These are phyloP conservation scores for Myripristis murdjan DNA, from an alignment of 2,797 vertebrate species.

Conservation along the genomic window DNA sequence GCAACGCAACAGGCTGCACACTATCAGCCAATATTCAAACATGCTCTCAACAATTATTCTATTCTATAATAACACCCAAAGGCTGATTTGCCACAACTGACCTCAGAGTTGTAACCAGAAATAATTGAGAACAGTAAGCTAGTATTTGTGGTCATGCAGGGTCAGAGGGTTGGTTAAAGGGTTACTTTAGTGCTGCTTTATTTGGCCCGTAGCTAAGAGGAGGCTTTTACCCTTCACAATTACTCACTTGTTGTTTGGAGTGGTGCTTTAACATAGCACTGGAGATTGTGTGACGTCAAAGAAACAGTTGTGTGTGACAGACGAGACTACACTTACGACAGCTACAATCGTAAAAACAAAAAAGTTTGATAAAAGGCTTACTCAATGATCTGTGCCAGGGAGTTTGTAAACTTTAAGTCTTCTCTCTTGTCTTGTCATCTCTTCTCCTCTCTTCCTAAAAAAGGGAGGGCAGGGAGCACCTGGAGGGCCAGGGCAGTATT, in stretches of 20 bases:
- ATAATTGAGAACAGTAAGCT: constrained; percentile 60
- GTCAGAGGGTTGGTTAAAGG: constrained; percentile 46
- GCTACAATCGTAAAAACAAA: constrained; percentile 13
- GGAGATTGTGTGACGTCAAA: constrained; percentile 50
- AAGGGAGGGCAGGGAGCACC: constrained; percentile 87
- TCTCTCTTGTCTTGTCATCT: neutral
- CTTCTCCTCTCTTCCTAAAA: constrained; percentile 23
- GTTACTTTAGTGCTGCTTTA: constrained; percentile 44
- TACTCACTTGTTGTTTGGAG: constrained; percentile 41
- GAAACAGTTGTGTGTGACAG: constrained; percentile 48
- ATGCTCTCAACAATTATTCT: too few species aligned
- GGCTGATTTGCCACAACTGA: constrained; percentile 25
- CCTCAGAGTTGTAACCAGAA: constrained; percentile 60
- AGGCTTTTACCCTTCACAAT: constrained; percentile 46
- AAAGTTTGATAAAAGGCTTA: constrained; percentile 20
- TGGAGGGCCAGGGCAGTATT: constrained; percentile 90
- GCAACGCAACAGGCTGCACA: constrained; percentile 32
- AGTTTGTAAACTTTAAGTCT: constrained; percentile 31
- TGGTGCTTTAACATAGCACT: constrained; percentile 27
- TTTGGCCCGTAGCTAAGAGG: constrained; percentile 39
- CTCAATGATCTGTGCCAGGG: constrained; percentile 11
- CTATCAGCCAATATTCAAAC: constrained; percentile 37
- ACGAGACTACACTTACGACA: constrained; percentile 13
- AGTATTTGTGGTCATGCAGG: constrained; percentile 44
- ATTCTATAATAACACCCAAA: constrained; percentile 41